Evolutionary conservation across 2,888 invertebrate genomes (phyloP), one percentile per base, ranked within the genome.

Genomic region (Acholoe squamosa): DNA sequence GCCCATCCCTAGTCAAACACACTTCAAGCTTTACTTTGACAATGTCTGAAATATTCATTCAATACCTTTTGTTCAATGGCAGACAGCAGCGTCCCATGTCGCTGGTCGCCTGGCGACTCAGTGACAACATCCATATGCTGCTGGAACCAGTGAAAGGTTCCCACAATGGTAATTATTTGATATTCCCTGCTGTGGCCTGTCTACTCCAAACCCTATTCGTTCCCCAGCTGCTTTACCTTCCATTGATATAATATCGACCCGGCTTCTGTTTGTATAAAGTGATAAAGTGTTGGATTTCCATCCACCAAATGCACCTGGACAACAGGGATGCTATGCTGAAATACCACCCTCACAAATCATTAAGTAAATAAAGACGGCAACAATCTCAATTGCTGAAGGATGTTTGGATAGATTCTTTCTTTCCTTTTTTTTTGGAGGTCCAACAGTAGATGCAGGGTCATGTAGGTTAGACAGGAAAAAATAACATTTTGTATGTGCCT

Each of bases 41-140:
- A 71, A 71, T 71, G 71, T 22, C 28, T 28, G 71, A n/a, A n/a
- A 71, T 71, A 71, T 71, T 71, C 71, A 71, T 71, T 71, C 71
- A 28, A 28, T 28, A 28, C 14, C 71, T 71, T 14, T 71, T 71
- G 71, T 71, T 71, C 71, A 16, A 25, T 25, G 28, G 14, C 71
- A 71, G 71, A 71, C 71, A 5, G 28, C 71, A 25, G 28, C 31
- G n/a, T 25, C 61, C 19, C 25, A 71, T 25, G 31, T 14, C 71
- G 28, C 71, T 71, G 28, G 25, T 71, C 71, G 71, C 71, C 31
- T 3, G 28, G 14, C n/a, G 71, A 25, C 61, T n/a, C 22, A 61
- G 61, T 14, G 28, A 71, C 28, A 71, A 61, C 61, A 61, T 61
- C 61, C 61, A 61, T 61, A 61, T n/a, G 19, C 10, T 1, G 12